Base-by-base conservation (phyloP, 2,888 invertebrate species). In the Aspidiotus destructor region DNA sequence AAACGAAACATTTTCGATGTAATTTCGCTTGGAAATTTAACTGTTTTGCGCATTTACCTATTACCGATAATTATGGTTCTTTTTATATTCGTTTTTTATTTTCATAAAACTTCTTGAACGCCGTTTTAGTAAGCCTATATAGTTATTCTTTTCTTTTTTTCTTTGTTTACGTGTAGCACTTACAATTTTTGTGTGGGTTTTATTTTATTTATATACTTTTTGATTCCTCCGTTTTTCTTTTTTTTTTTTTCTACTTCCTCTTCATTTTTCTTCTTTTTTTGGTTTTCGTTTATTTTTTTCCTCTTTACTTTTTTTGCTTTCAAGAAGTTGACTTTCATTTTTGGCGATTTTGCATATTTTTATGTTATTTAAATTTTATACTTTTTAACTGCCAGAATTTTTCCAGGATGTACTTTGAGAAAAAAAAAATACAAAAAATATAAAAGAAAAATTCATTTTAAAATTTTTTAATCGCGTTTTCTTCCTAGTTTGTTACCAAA, bases 271-370 rank as follows among this genome's bases (percentile, higher is more conserved):
- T 52, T 40, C 52, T 17, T 57, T 64, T 57, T n/a, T 64, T 64
- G 41, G 41, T 42, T 64, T 64, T 41, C n/a, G 42, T 64, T 64
- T 60, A 40, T 40, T 60, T 11, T 60, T 13, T 40, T 10, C 11
- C 40, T 40, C 8, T 17, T 13, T 68, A n/a, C 41, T 72, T 72
- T 73, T 72, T 72, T 72, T 73, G 73, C 73, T 85, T 85, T 88
- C 88, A 88, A 89, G 89, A 89, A 91, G 89, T 90, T 90, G 89
- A 90, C 89, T 88, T 88, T 89, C 89, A 88, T 89, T 89, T 86
- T 87, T 86, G 65, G 65, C 65, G 65, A 65, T 65, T 65, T 65
- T 65, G 58, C 58, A 48, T 65, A 65, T 65, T 65, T 28, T 58
- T 65, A 57, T 65, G 58, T 65, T 65, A 57, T 65, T 65, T 65